phyloP scores from a whole-genome alignment of 2,888 invertebrate species.

The Crioceris asparagi region DNA sequence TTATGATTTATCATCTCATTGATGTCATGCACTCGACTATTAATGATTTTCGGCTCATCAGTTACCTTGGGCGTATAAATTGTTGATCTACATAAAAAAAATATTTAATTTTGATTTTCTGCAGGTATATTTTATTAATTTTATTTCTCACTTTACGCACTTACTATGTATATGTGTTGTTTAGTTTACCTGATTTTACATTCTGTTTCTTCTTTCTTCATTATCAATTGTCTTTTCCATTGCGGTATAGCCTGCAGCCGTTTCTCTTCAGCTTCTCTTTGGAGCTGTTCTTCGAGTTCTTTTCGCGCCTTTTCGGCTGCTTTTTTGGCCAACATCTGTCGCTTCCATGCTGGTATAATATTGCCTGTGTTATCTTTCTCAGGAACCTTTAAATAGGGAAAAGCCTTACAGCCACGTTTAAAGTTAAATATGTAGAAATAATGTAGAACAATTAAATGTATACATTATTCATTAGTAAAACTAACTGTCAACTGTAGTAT shows the following conservation, averaged over 20 bases:
- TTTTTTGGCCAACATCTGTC: constrained; percentile 90
- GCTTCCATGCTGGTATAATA: constrained; percentile 87
- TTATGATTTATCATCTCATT: neutral
- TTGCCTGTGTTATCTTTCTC: constrained; percentile 82
- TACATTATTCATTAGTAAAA: too few relatives aligned
- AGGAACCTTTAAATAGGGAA: constrained; percentile 59
- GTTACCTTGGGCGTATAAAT: constrained; percentile 62
- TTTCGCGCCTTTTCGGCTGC: constrained; percentile 87
- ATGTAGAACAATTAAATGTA: too few relatives aligned
- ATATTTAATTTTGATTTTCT: too few relatives aligned
- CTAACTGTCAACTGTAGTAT: too few relatives aligned
- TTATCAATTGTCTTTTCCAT: constrained; percentile 86
- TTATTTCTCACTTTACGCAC: neutral
- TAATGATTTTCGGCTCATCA: constrained; percentile 46
- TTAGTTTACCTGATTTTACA: constrained; percentile 57
- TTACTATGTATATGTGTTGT: neutral
- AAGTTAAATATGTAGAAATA: neutral
- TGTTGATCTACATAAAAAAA: too few relatives aligned
- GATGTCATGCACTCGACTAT: constrained; percentile 34
- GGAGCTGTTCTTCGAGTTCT: constrained; percentile 78
- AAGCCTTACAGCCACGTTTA: neutral
- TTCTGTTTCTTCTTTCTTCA: constrained; percentile 69
- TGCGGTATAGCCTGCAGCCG: constrained; percentile 80
- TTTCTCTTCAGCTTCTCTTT: constrained; percentile 73
- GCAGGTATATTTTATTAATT: too few relatives aligned